Evolutionary conservation across 2,113 vertebrate genomes (phyloP).

Genomic region (Sprattus sprattus): DNA sequence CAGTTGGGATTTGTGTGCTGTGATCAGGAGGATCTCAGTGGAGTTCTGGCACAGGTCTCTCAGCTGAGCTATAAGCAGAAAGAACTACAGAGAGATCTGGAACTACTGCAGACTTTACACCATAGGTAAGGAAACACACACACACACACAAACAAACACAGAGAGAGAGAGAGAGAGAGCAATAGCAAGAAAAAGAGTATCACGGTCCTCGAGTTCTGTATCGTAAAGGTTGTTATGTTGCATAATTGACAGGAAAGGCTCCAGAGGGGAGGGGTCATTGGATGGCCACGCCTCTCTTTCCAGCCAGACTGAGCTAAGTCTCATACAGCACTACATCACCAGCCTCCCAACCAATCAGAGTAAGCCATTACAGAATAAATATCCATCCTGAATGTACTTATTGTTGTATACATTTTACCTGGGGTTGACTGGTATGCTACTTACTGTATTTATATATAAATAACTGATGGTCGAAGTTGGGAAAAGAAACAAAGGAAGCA

Average conservation of each 20-base stretch:
- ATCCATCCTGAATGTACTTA: neutral
- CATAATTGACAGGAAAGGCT: conserved; percentile 55
- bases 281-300: conserved; percentile 55
- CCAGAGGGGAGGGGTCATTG: conserved; percentile 57
- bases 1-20: neutral
- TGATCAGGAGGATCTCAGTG: conserved; percentile 85
- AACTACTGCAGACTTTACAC: conserved; percentile 73
- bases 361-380: conserved; percentile 43
- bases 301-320: conserved; percentile 64
- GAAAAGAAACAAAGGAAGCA: neutral
- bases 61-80: conserved; percentile 85
- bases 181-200: neutral
- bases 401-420: neutral
- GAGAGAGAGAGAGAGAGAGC: neutral
- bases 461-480: neutral
- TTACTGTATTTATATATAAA: neutral
- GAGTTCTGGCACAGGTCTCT: conserved; percentile 84
- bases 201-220: neutral
- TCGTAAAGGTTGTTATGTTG: neutral
- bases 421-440: neutral
- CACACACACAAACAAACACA: neutral
- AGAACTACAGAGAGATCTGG: conserved; percentile 84
- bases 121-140: conserved; percentile 55
- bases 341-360: conserved; percentile 60
- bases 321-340: conserved; percentile 66